A percentile compares a stretch with the other conserved stretches of the same genome.
Evolutionary conservation across 2,888 invertebrate genomes (phyloP).

Genomic region (Cheilosia pagana): DNA sequence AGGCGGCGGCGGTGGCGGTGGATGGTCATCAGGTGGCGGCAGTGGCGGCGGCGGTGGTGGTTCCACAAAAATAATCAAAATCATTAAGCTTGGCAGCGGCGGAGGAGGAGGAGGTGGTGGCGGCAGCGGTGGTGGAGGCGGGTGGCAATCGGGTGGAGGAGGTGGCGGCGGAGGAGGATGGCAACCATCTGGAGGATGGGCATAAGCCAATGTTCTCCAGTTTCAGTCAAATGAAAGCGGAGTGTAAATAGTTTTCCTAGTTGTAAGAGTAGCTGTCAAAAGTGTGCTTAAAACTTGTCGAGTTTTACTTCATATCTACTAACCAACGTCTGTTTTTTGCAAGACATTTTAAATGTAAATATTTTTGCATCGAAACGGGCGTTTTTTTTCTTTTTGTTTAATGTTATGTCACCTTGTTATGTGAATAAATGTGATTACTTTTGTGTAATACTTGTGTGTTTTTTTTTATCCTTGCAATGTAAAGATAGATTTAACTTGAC

Average conservation of each 20-base stretch:
- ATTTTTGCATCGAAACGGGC: background rate
- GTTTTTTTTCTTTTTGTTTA: slow-evolving; percentile 10
- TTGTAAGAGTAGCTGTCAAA: slow-evolving; percentile 5
- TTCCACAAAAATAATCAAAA: slow-evolving; percentile 69
- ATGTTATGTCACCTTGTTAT: slow-evolving; percentile 7
- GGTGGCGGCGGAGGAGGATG: slow-evolving; percentile 70
- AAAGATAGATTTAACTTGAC: background rate
- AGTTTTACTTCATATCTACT: slow-evolving; percentile 13
- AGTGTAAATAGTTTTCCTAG: slow-evolving; percentile 59
- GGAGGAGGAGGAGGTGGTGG: slow-evolving; percentile 65
- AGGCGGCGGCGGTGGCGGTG: slow-evolving; percentile 67
- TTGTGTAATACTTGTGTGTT: slow-evolving; percentile 12
- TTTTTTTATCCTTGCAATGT: background rate
- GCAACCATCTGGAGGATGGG: slow-evolving; percentile 78
- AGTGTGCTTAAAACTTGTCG: background rate
- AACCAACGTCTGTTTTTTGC: background rate
- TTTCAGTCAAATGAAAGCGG: slow-evolving; percentile 7
- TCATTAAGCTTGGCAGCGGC: slow-evolving; percentile 56
- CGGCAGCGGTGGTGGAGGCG: slow-evolving; percentile 62
- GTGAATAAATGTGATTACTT: slow-evolving; percentile 49
- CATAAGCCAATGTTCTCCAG: slow-evolving; percentile 66
- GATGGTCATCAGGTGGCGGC: slow-evolving; percentile 65
- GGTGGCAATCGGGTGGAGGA: slow-evolving; percentile 73
- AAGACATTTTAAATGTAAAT: slow-evolving; percentile 18
- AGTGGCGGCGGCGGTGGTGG: slow-evolving; percentile 57